Percentiles rank a stretch among this genome's conserved stretches.
Conservation (phyloP, 2,888 invertebrate genomes). For the Amblyteles armatorius region DNA sequence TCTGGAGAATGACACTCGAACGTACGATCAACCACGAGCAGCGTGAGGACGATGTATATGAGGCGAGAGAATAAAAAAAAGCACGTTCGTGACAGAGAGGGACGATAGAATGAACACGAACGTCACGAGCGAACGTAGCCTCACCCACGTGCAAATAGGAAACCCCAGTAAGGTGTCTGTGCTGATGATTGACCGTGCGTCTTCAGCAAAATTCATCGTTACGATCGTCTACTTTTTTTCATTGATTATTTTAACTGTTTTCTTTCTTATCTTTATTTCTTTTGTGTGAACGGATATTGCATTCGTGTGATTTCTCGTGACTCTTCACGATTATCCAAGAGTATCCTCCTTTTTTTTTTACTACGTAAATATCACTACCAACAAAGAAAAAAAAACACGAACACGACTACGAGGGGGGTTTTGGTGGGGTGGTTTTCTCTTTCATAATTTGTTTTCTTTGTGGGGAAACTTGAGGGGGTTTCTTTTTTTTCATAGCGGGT, state of each 20-base stretch:
- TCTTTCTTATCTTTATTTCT: constrained; percentile 49
- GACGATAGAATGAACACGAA: constrained; percentile 31
- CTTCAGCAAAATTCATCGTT: constrained; percentile 51
- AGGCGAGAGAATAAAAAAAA: constrained; percentile 47
- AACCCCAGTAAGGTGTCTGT: constrained; percentile 49
- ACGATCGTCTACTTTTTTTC: constrained; percentile 11
- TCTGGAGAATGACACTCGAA: constrained; percentile 12
- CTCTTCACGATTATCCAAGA: constrained; percentile 71
- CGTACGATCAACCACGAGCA: constrained; percentile 64
- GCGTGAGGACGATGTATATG: constrained; percentile 26
- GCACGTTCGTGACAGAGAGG: constrained; percentile 49
- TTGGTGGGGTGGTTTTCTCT: constrained; percentile 71
- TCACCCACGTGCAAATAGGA: constrained; percentile 70
- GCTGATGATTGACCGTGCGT: constrained; percentile 49
- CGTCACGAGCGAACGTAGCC: constrained; percentile 64
- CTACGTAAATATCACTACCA: constrained; percentile 71
- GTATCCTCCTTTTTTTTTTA: constrained; percentile 73
- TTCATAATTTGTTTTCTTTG: constrained; percentile 68
- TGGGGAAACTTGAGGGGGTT: constrained; percentile 73
- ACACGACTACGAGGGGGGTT: constrained; percentile 80
- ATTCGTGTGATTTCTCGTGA: constrained; percentile 66
- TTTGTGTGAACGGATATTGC: constrained; percentile 68
- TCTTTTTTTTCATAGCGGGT: constrained; percentile 64
- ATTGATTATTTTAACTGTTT: constrained; percentile 3
- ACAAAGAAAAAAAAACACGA: constrained; percentile 78